phyloP scores from a whole-genome alignment of 2,797 vertebrate species.

The Threskiornis aethiopicus region DNA sequence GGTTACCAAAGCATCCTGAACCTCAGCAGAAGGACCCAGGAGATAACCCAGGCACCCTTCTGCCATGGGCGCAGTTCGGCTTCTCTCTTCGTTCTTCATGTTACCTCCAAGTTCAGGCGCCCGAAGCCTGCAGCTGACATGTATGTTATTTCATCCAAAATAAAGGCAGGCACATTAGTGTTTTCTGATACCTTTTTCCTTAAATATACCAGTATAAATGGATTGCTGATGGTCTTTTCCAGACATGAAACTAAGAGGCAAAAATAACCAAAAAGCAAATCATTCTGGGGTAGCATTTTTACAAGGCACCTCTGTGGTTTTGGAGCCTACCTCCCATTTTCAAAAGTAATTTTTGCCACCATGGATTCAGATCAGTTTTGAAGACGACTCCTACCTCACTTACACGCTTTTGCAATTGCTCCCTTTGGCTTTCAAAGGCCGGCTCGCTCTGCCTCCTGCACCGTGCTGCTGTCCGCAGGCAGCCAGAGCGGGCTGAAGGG shows the following conservation, averaged over 20 bases:
- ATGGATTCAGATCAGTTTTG: background rate
- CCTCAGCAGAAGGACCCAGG: background rate
- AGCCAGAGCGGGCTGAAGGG: background rate
- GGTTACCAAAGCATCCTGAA: background rate
- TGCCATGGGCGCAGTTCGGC: background rate
- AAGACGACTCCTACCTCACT: background rate
- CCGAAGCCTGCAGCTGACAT: background rate
- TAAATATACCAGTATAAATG: background rate
- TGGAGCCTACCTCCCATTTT: background rate
- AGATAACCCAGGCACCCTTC: background rate
- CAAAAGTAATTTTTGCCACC: background rate
- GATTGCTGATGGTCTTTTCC: background rate
- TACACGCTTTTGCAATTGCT: background rate
- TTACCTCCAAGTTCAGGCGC: background rate
- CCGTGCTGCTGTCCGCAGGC: rapidly evolving
- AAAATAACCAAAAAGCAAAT: background rate
- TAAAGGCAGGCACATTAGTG: background rate
- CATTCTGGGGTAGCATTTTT: background rate
- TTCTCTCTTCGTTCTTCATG: background rate
- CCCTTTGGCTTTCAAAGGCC: background rate
- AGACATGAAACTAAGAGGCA: background rate
- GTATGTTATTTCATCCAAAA: background rate
- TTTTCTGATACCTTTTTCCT: background rate
- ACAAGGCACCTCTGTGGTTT: background rate
- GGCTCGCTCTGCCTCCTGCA: background rate